Evolutionary conservation across 2,797 vertebrate species (phyloP).

Genomic region (Dermochelys coriacea): DNA sequence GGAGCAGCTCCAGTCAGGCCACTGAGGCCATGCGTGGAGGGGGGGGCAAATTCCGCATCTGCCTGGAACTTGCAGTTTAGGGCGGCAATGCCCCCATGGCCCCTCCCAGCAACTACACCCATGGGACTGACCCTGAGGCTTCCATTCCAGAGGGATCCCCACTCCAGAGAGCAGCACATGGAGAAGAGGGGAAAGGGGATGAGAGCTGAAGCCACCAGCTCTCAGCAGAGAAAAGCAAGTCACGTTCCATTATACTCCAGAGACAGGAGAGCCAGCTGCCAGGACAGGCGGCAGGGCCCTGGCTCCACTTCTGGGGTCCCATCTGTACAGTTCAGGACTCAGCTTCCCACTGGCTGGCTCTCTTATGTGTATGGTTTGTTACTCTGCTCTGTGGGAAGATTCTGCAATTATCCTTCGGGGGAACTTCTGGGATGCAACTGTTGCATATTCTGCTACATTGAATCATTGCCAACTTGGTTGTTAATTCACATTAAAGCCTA

Average conservation of each 20-base stretch:
- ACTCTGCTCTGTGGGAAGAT: neutral
- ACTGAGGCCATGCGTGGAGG: too few relatives aligned
- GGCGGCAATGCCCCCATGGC: too few relatives aligned
- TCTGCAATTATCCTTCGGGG: neutral
- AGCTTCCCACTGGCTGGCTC: neutral
- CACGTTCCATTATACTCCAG: neutral
- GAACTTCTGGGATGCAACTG: neutral
- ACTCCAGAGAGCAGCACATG: neutral
- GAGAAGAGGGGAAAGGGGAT: neutral
- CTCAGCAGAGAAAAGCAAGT: neutral
- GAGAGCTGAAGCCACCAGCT: neutral
- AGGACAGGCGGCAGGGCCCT: neutral
- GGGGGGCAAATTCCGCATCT: too few relatives aligned
- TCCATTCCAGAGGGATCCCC: neutral
- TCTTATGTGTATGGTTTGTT: rapidly evolving
- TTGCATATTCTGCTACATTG: constrained; percentile 1
- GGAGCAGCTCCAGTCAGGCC: too few relatives aligned
- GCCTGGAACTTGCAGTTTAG: too few relatives aligned
- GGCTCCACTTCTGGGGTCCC: neutral
- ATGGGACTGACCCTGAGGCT: neutral
- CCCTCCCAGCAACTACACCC: too few relatives aligned
- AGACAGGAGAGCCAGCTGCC: neutral
- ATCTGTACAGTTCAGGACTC: neutral
- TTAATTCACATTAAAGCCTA: neutral
- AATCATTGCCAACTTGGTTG: constrained; percentile 45